phyloP scores from a whole-genome alignment of 2,113 vertebrate genomes.

The Nibea coibor region DNA sequence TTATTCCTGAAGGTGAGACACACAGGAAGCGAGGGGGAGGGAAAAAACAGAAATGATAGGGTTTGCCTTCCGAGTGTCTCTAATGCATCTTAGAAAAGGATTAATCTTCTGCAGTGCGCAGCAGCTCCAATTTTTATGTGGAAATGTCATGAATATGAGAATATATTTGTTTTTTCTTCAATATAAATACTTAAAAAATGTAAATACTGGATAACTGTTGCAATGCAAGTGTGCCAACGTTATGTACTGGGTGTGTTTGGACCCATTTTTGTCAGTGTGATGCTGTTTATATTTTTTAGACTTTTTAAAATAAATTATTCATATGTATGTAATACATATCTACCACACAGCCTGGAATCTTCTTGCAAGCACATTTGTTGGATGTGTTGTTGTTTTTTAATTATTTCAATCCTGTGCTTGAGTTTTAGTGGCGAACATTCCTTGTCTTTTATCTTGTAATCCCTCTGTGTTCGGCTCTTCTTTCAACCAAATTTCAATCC shows the following conservation, averaged over 20 bases:
- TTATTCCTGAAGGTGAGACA: neutral
- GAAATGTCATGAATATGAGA: conserved; percentile 22
- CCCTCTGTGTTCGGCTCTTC: conserved; percentile 6
- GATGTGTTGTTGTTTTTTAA: conserved; percentile 22
- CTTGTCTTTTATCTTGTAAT: conserved; percentile 43
- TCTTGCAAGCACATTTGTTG: conserved; percentile 29
- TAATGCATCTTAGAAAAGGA: conserved; percentile 45
- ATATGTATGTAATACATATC: conserved; percentile 35
- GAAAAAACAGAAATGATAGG: conserved; percentile 13
- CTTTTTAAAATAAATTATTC: conserved; percentile 69
- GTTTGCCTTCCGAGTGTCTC: conserved; percentile 29
- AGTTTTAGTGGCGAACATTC: conserved; percentile 20
- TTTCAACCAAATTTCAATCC: conserved; percentile 22
- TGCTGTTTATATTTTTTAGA: conserved; percentile 61
- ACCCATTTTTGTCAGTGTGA: conserved; percentile 42
- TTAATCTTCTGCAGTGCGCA: conserved; percentile 16
- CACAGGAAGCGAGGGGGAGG: neutral
- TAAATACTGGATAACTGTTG: conserved; percentile 32
- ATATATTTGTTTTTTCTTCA: conserved; percentile 19
- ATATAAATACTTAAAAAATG: conserved; percentile 37
- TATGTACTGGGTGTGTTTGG: conserved; percentile 37
- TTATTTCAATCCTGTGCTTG: conserved; percentile 31
- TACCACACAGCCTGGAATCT: conserved; percentile 31
- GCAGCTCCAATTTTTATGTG: conserved; percentile 6
- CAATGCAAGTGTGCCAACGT: conserved; percentile 28